Base-by-base conservation (phyloP, 1,140 invertebrate genomes). In the Lucilia cuprina region DNA sequence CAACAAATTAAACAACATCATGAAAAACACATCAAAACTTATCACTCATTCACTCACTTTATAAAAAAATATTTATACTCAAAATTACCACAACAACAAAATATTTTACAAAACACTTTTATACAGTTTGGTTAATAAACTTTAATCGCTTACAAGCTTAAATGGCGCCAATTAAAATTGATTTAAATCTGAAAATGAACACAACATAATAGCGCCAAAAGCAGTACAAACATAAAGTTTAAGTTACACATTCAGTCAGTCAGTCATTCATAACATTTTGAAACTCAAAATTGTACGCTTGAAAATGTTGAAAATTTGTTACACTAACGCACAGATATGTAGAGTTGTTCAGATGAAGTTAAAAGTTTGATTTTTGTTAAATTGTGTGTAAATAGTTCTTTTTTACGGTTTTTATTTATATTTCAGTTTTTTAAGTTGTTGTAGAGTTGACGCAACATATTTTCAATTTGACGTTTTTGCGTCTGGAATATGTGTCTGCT, bases 161-260 rank as follows among this genome's bases (percentile, higher is more conserved):
- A 82, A 82, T 82, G 78, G 78, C 78, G 41, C 78, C 78, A 82
- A 82, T 82, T 82, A 82, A 82, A 82, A 49, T 70, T 70, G 65
- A 70, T 70, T 70, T 70, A 19, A 70, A 70, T 70, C 65, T 70
- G 10, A 21, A 70, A 70, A 21, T 70, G 65, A 9, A 5, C 19
- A 70, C 65, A 70, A 70, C 19, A 70, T 9, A 60, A 41, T 8
- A 41, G 41, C 41, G 41, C 41, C 41, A 41, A 41, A 7, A 41
- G 41, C 41, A 41, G 1, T 41, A 60, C 14, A 60, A 60, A 60
- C 14, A 60, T n/a, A 8, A 60, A 60, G 14, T 17, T n/a, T 60
- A 2, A 7, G 55, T 60, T 60, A n/a, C n/a, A n/a, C 55, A 60
- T 41, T 41, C 41, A 41, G 41, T 10, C 35, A 41, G 35, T 8